Evolutionary conservation across 1,140 invertebrate species (phyloP), one percentile per base, ranked within the genome.

Genomic region (Chlorops oryzae): DNA sequence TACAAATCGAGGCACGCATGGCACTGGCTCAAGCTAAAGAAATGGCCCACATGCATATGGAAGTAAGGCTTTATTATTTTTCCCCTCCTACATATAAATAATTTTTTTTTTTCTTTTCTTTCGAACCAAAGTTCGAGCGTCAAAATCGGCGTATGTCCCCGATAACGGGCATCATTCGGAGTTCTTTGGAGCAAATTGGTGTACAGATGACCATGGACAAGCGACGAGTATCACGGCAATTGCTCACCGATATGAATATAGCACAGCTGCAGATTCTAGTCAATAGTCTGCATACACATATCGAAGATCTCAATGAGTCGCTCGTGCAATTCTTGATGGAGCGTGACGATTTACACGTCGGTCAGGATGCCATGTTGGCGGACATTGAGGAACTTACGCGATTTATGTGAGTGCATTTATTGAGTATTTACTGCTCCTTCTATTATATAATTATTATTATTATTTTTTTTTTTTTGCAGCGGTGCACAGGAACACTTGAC

Each of bases 281-380:
- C 13, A 96, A 96, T 75, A 91, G 94, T 75, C 75, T 96, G 43
- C 92, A 94, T 73, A 86, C 88, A 38, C 87, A 93, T 75, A 96
- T 97, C 65, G 92, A 94, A 77, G 86, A 78, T 50, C 74, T 95
- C 48, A 96, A 96, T 73, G 90, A 94, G 70, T 82, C 85, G 38
- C 75, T 96, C 24, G 91, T 96, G 3, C 83, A 88, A 65, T 80
- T 90, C 57, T 73, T 96, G 49, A 83, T 96, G 75, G 85, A 89
- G 56, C 77, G 92, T 57, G 92, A 96, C 77, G 92, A 96, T 71
- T 75, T 96, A 15, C 91, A 96, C 73, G 96, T 96, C 92, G 88
- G 92, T 56, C 93, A 96, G 74, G 94, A 97, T 74, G 95, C 93
- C 13, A 94, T 94, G 88, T 79, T 97, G 48, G 92, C 96, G 5